Evolutionary conservation across 2,888 invertebrate species (phyloP), one percentile per base, ranked within the genome.

Genomic region (Hyposoter dolosus): DNA sequence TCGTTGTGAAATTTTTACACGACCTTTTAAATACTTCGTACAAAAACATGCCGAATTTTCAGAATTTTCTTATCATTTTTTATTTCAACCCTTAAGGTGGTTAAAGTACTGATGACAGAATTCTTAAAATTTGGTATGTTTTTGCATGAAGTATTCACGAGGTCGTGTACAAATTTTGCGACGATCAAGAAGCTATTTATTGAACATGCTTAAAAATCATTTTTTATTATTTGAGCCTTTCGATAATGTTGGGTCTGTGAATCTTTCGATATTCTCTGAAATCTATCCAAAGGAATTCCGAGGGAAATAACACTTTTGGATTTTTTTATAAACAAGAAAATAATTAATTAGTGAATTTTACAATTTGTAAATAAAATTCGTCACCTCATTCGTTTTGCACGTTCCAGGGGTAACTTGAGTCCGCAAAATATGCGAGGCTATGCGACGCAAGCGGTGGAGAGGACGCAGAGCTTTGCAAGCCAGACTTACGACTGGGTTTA

Each of bases 401-500:
- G 80, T 87, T 95, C 72, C 95, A 97, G 97, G 66, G 97, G 97
- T 4, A 96, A 96, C 84, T 95, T 97, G 93, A 97, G 97, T 77
- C 97, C 97, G 9, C 97, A 97, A 94, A 97, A 96, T 91, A 95
- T 97, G 76, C 96, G 96, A 89, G 96, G 95, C 94, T 96, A 96
- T 85, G 96, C 96, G 0, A 94, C 95, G 84, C 94, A 95, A 65
- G 96, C 96, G 0, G 94, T 97, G 17, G 96, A 97, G 90, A 95
- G 96, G 83, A 97, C 97, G 19, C 96, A 96, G 89, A 94, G 95
- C 88, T 96, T 96, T 85, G 96, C 97, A 79, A 94, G 95, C 10
- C 95, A 96, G 88, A 97, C 96, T 91, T 97, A 96, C 92, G 95
- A 96, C 91, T 97, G 97, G 96, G 95, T 97, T 89, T 96, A 97